Conservation (phyloP, 2,888 invertebrate species). For the Clivina fossor region DNA sequence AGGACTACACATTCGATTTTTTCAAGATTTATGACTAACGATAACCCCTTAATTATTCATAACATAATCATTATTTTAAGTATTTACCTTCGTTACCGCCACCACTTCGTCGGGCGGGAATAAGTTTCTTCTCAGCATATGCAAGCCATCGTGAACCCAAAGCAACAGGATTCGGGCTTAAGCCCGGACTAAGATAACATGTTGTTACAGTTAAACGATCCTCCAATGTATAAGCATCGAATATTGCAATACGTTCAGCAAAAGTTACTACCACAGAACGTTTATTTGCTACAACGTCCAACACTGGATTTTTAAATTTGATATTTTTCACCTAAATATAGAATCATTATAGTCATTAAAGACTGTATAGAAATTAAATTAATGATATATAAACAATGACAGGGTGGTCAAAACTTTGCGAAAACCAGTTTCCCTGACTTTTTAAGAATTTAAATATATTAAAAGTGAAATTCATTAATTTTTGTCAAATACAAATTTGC, state of each 20-base stretch:
- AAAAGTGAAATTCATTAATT: no score
- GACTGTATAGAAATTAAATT: conserved; percentile 16
- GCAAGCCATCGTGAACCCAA: conserved; percentile 84
- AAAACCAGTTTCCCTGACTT: no score
- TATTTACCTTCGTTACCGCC: conserved; percentile 79
- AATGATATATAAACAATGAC: no score
- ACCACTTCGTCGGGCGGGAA: conserved; percentile 75
- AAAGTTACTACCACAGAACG: conserved; percentile 87
- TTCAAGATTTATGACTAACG: no score
- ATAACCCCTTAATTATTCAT: neutral
- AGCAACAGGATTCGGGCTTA: conserved; percentile 78
- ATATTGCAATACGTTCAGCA: conserved; percentile 85
- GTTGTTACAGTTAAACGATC: conserved; percentile 85
- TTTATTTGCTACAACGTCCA: conserved; percentile 87
- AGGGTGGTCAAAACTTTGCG: no score
- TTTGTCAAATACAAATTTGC: no score
- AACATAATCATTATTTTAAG: neutral
- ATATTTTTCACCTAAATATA: conserved; percentile 74
- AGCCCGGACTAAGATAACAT: conserved; percentile 85
- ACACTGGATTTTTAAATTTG: conserved; percentile 87
- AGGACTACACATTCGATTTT: no score
- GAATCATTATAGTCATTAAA: no score
- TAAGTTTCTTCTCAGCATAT: conserved; percentile 83
- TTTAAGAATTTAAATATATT: no score
- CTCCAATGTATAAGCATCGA: conserved; percentile 85